A percentile compares a stretch with the other conserved stretches of the same genome.
These are phyloP conservation scores for Hypocryptadius cinnamomeus DNA, from an alignment of 2,113 vertebrate genomes.

Conservation along the genomic window DNA sequence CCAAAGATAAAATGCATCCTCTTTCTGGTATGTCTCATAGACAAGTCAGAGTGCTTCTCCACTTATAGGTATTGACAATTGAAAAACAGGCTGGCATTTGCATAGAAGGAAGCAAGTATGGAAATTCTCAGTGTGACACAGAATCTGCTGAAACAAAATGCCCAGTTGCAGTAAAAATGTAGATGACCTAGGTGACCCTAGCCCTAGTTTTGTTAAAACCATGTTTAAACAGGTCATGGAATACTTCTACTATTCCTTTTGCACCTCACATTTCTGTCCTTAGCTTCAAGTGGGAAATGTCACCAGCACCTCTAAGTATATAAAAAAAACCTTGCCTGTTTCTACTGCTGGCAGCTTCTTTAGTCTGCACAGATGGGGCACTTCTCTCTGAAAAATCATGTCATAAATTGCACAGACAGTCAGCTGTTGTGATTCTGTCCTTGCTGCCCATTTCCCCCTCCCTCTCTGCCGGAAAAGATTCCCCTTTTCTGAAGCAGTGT, in stretches of 20 bases:
- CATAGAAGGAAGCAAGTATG: neutral
- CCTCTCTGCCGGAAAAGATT: neutral
- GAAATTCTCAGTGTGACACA: neutral
- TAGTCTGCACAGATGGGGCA: neutral
- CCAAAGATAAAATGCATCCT: neutral
- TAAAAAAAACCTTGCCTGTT: neutral
- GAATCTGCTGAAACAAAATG: neutral
- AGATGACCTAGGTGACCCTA: neutral
- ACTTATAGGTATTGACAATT: neutral
- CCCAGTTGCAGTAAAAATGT: neutral
- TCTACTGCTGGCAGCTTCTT: neutral
- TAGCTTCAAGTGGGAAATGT: neutral
- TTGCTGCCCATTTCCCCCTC: neutral
- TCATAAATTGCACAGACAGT: neutral
- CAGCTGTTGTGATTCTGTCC: constrained; percentile 1
- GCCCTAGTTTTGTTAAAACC: neutral
- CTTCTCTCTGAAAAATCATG: constrained; percentile 22
- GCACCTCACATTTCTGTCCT: neutral
- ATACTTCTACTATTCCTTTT: neutral
- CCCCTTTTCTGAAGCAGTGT: neutral
- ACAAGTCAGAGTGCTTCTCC: neutral
- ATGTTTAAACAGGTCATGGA: neutral
- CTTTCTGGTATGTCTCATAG: neutral
- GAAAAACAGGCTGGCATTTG: neutral
- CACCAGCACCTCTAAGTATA: neutral